Evolutionary conservation across 2,113 vertebrate genomes (phyloP).

Genomic region (Pedionomus torquatus): DNA sequence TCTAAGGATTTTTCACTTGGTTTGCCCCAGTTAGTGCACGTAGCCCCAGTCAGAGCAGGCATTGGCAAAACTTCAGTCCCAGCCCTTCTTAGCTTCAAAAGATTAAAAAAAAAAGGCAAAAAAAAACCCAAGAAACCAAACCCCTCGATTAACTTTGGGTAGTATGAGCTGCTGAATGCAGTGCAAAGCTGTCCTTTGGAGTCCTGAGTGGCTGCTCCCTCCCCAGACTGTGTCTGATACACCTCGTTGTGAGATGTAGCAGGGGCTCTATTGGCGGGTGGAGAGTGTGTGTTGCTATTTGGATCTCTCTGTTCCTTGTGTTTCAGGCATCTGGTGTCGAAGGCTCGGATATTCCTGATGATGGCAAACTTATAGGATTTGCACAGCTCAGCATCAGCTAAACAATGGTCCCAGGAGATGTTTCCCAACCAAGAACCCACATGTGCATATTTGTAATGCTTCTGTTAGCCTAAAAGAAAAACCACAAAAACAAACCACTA

Average conservation of each 20-base stretch:
- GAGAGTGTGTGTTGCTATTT: not conserved
- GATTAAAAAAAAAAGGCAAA: not conserved
- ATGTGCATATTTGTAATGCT: constrained; percentile 78
- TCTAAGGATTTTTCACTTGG: not conserved
- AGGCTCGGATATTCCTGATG: constrained; percentile 93
- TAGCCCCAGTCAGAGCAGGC: not conserved
- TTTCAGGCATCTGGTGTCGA: constrained; percentile 93
- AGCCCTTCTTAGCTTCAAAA: not conserved
- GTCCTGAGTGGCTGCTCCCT: not conserved
- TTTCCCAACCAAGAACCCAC: constrained; percentile 71
- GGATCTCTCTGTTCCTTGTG: constrained; percentile 49
- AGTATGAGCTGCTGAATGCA: not conserved
- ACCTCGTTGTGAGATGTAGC: accelerated
- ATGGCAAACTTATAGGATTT: constrained; percentile 96
- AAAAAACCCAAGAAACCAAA: too few relatives aligned
- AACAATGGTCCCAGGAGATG: constrained; percentile 73
- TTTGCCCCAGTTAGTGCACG: not conserved
- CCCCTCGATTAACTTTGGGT: not conserved
- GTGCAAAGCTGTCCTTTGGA: not conserved
- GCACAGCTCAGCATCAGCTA: constrained; percentile 99
- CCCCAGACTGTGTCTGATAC: accelerated
- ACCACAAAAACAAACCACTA: constrained; percentile 77
- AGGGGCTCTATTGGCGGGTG: accelerated
- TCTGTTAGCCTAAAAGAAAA: constrained; percentile 83
- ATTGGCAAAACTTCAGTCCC: not conserved